phyloP scores from a whole-genome alignment of 2,113 vertebrate species.

The Otocyon megalotis region DNA sequence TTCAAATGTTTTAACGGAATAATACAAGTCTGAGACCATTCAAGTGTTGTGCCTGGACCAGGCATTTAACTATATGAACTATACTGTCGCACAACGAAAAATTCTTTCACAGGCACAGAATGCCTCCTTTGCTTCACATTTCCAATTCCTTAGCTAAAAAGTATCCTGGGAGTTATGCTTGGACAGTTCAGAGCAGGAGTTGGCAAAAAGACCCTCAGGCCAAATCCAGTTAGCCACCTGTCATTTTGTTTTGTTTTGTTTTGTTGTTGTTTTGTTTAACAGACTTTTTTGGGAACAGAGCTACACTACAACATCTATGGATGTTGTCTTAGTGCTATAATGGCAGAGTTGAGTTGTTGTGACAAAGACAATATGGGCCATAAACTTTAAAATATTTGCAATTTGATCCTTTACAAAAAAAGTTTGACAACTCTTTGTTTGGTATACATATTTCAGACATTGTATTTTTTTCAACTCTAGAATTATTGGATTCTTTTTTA shows the following conservation, averaged over 20 bases:
- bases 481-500: not conserved
- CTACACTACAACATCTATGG: not conserved
- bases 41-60: not conserved
- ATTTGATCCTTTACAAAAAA: not conserved
- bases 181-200: not conserved
- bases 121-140: not conserved
- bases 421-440: not conserved
- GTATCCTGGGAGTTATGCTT: not conserved
- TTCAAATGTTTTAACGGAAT: not conserved
- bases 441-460: not conserved
- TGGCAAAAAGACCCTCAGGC: not conserved
- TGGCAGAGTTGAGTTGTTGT: not conserved
- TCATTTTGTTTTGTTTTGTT: not conserved
- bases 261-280: not conserved
- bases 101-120: not conserved
- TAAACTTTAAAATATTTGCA: not conserved
- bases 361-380: not conserved
- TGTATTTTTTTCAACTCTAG: slow-evolving; percentile 14
- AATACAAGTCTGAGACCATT: not conserved
- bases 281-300: not conserved
- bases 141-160: not conserved
- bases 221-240: not conserved
- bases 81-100: not conserved
- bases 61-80: not conserved
- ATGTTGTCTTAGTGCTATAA: not conserved